Percentiles rank a stretch among this genome's conserved stretches.
Conservation (phyloP, 2,797 vertebrate genomes). For the Uromys caudimaculatus region DNA sequence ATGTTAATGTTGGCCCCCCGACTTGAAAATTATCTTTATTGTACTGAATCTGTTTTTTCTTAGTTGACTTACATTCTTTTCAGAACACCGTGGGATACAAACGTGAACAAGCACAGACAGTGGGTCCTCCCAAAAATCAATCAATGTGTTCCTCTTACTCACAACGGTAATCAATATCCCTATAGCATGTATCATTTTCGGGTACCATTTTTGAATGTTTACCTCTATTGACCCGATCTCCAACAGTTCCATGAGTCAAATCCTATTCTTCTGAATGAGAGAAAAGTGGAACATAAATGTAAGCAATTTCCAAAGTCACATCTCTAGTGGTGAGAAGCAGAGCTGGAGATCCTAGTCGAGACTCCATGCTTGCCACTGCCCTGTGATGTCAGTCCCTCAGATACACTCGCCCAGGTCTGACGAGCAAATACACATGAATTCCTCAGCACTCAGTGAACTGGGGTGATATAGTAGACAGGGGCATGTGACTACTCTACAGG, state of each 20-base stretch:
- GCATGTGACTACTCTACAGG: background rate
- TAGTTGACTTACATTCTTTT: background rate
- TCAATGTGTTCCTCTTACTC: background rate
- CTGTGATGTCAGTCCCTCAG: rapidly evolving
- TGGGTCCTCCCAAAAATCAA: background rate
- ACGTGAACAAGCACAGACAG: background rate
- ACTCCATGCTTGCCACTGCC: background rate
- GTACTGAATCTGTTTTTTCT: background rate
- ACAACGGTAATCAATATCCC: background rate
- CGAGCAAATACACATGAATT: background rate
- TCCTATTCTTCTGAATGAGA: background rate
- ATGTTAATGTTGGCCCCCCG: background rate
- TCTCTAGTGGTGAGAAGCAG: background rate
- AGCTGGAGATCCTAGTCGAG: background rate
- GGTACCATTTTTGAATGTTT: background rate
- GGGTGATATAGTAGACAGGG: background rate
- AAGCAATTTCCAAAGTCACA: background rate
- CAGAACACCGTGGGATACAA: background rate
- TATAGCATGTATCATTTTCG: rapidly evolving
- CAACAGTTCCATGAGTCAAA: background rate
- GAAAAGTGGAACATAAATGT: background rate
- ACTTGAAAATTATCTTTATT: slow-evolving; percentile 15
- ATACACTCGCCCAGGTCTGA: rapidly evolving
- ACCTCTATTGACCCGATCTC: background rate
- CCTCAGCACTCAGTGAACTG: background rate